These are phyloP conservation scores for Xestoiulus laeticollis DNA, from an alignment of 2,888 invertebrate species.

Conservation along the genomic window DNA sequence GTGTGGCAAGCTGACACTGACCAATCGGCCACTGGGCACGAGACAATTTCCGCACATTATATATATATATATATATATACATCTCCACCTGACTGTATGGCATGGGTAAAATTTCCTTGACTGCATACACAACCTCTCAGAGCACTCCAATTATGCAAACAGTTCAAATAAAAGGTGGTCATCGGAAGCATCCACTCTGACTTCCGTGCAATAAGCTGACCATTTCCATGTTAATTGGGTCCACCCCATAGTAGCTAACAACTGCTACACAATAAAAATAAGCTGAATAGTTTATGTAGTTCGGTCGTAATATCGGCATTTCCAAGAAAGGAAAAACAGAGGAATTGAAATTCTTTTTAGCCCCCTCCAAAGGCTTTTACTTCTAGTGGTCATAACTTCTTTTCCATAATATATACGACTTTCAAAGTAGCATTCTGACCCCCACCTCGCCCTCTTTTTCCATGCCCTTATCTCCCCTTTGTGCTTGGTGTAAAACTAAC, in stretches of 20 bases:
- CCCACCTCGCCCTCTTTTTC: slow-evolving; percentile 16
- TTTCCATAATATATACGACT: slow-evolving; percentile 40
- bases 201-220: neutral
- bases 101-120: neutral
- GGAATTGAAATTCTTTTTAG: slow-evolving; percentile 31
- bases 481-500: slow-evolving; percentile 40
- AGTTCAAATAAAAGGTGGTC: neutral
- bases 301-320: neutral
- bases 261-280: neutral
- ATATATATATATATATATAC: no score
- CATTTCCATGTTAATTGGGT: slow-evolving; percentile 4
- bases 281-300: neutral
- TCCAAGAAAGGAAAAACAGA: slow-evolving; percentile 32
- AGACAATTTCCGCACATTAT: neutral
- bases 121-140: neutral
- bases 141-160: neutral
- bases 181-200: neutral
- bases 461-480: neutral
- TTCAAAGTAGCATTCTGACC: neutral
- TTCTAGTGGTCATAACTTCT: slow-evolving; percentile 44
- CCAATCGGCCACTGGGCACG: no score
- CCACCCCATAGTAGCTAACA: neutral
- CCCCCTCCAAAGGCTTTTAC: slow-evolving; percentile 28
- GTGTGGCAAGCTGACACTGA: no score
- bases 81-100: neutral